Base-by-base conservation (phyloP, 2,113 vertebrate genomes). In the Poecile atricapillus region DNA sequence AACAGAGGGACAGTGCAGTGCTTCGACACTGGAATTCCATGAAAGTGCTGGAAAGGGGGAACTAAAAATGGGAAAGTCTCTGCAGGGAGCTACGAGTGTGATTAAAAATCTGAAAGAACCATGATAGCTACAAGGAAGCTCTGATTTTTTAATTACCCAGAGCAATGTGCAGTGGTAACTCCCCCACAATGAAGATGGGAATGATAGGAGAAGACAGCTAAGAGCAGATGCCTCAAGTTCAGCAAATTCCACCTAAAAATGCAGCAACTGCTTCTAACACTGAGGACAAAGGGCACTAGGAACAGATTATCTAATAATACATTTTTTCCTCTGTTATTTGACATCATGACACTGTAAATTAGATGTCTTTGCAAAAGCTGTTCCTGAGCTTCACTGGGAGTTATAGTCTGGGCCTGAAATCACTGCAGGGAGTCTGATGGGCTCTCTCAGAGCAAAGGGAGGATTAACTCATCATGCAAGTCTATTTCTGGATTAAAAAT, bases 281-380 rank as follows among this genome's bases (percentile, higher is more conserved):
- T 31, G 56, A 82, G 80, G 58, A 49, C 41, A 89, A 83, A 69
- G 41, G 55, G 62, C 50, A 60, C 13, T 12, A 55, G 46, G 73
- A 87, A 35, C 11, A 94, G 37, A 62, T 73, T 73, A 65, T 67
- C 65, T 80, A 83, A 55, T 60, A 76, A 83, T 50, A 55, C 43
- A 2, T n/a, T 15, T 75, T 77, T 63, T 62, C 65, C 15, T 30
- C n/a, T 0, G 0, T 79, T 74, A n/a, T 89, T 95, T 87, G 53
- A 90, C 60, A 79, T 76, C 15, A 10, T 69, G 64, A 43, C 47
- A 70, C 28, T 50, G 28, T 44, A 90, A 95, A 84, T 84, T n/a
- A 78, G n/a, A 71, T 27, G 25, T 76, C 67, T 93, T 62, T 60
- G 46, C 24, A 58, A 89, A 84, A 91, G n/a, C 18, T 84, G n/a